Conservation (phyloP, 2,113 vertebrate species). For the Antechinus flavipes region DNA sequence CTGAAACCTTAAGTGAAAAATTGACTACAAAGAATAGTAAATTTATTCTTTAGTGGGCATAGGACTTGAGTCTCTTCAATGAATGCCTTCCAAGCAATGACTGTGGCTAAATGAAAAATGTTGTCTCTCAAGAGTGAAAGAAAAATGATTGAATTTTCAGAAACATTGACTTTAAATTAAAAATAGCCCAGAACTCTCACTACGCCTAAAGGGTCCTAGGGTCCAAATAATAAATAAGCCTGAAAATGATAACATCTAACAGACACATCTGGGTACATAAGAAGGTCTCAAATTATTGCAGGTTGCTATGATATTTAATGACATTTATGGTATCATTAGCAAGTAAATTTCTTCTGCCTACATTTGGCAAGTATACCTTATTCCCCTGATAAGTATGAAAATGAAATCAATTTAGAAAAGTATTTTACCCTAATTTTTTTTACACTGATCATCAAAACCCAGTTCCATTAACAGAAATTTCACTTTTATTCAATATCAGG, state of each 20-base stretch:
- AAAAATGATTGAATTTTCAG: neutral
- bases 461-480: neutral
- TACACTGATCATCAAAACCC: conserved; percentile 2
- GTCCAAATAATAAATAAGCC: neutral
- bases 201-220: neutral
- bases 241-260: neutral
- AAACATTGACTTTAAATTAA: neutral
- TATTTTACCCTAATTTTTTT: neutral
- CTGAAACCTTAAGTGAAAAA: conserved; percentile 24
- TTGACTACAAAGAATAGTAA: neutral
- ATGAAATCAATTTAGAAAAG: neutral
- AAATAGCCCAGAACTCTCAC: neutral
- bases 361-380: neutral
- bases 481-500: neutral
- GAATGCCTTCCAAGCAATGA: neutral
- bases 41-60: neutral
- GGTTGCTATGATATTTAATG: neutral
- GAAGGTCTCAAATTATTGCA: neutral
- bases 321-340: neutral
- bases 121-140: conserved; percentile 2
- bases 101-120: neutral
- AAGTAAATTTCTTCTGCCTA: neutral
- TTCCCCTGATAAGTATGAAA: neutral
- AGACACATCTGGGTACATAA: neutral
- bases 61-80: neutral